phyloP scores from a whole-genome alignment of 64 coral and sea anemone genomes.

The Actinia tenebrosa region DNA sequence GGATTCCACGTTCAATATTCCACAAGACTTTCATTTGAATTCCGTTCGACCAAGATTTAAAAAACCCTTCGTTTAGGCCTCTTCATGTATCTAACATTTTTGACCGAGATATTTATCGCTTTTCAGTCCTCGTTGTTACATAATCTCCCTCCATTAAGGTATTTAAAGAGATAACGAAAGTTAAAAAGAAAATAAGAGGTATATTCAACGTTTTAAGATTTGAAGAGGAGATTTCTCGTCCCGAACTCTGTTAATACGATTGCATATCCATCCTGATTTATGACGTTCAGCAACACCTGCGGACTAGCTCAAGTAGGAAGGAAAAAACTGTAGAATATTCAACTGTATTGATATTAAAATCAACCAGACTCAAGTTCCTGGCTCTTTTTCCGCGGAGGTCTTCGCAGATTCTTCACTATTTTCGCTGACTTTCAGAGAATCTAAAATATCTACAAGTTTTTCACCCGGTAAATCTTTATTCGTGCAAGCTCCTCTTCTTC shows the following conservation, averaged over 20 bases:
- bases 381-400: neutral
- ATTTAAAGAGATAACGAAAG: neutral
- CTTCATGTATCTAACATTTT: neutral
- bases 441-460: constrained; percentile 3
- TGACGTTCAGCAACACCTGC: neutral
- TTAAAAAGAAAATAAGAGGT: neutral
- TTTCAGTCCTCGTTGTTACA: neutral
- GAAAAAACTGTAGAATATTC: neutral
- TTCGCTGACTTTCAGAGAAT: neutral
- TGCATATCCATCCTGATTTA: too few relatives aligned
- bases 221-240: neutral
- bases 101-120: neutral
- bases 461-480: neutral
- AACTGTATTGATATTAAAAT: neutral
- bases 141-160: neutral
- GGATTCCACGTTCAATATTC: neutral
- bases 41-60: neutral
- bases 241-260: neutral
- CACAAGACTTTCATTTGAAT: too few relatives aligned
- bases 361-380: neutral
- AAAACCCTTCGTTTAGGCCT: neutral
- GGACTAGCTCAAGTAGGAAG: neutral
- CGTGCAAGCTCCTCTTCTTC: constrained; percentile 11
- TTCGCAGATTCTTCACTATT: neutral
- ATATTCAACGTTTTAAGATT: neutral